phyloP scores from a whole-genome alignment of 2,888 invertebrate genomes.

The Drosophila macrothrix region DNA sequence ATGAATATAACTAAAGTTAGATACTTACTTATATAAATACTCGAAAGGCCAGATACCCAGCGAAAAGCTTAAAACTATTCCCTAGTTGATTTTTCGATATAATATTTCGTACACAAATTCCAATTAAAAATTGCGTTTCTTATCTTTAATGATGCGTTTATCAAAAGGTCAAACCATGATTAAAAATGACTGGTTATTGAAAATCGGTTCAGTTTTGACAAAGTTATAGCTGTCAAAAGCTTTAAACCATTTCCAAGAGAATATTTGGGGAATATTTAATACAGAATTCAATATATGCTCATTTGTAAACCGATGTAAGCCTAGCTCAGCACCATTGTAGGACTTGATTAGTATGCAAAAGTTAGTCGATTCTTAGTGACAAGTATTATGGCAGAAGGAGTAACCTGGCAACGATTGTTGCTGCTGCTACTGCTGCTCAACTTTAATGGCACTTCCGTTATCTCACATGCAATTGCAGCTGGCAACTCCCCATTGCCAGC shows the following conservation, averaged over 20 bases:
- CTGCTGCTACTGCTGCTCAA: background rate
- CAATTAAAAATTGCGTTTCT: background rate
- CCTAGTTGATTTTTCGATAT: background rate
- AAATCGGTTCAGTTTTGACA: background rate
- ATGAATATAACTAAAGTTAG: background rate
- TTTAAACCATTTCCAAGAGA: background rate
- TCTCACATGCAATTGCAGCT: conserved; percentile 15
- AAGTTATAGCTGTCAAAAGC: background rate
- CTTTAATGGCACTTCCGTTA: conserved; percentile 19
- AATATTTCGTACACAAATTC: background rate
- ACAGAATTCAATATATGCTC: background rate
- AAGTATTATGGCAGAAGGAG: background rate
- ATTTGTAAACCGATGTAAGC: background rate
- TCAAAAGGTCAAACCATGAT: background rate
- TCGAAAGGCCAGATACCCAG: background rate
- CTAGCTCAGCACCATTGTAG: background rate
- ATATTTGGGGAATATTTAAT: background rate
- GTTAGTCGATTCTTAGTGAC: background rate
- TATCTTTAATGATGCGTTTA: background rate
- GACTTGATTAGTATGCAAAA: background rate
- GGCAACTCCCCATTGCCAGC: conserved; percentile 19
- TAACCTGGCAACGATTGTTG: background rate
- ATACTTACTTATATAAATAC: background rate
- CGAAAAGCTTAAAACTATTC: background rate
- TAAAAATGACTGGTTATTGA: background rate